Percentiles rank a stretch among this genome's conserved stretches.
Evolutionary conservation across 64 coral and sea anemone genomes (phyloP).

Genomic region (Pocillopora damicornis): DNA sequence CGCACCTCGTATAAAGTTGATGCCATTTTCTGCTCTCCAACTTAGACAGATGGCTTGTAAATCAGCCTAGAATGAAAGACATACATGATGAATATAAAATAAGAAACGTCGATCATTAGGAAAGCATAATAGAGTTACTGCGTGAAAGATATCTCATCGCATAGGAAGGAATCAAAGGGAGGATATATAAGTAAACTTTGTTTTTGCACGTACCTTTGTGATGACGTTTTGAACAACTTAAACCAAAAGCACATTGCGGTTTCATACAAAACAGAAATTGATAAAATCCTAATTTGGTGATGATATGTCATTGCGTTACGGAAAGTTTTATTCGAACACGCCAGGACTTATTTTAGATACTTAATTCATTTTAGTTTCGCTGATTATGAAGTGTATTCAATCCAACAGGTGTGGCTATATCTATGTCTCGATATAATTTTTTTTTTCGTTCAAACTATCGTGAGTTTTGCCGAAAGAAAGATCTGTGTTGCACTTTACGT

Average conservation of each 20-base stretch:
- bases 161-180: neutral
- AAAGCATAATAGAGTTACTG: neutral
- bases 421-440: neutral
- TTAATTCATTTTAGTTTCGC: neutral
- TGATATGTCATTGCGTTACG: neutral
- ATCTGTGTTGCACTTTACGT: neutral
- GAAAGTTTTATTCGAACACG: neutral
- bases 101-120: neutral
- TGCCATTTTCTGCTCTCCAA: conserved; percentile 16
- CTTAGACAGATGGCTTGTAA: conserved; percentile 14
- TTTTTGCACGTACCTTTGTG: neutral
- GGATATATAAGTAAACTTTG: neutral
- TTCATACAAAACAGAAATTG: conserved; percentile 8
- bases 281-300: neutral
- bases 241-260: conserved; percentile 1
- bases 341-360: neutral
- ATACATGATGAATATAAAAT: neutral
- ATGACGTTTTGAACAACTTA: neutral
- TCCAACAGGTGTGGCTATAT: conserved; percentile 16
- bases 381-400: neutral
- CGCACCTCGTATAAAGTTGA: conserved; percentile 17
- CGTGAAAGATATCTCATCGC: neutral
- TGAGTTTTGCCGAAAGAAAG: neutral
- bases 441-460: neutral
- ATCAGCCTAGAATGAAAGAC: neutral